Conservation (phyloP, 2,113 vertebrate genomes). For the Formicarius rufipectus region DNA sequence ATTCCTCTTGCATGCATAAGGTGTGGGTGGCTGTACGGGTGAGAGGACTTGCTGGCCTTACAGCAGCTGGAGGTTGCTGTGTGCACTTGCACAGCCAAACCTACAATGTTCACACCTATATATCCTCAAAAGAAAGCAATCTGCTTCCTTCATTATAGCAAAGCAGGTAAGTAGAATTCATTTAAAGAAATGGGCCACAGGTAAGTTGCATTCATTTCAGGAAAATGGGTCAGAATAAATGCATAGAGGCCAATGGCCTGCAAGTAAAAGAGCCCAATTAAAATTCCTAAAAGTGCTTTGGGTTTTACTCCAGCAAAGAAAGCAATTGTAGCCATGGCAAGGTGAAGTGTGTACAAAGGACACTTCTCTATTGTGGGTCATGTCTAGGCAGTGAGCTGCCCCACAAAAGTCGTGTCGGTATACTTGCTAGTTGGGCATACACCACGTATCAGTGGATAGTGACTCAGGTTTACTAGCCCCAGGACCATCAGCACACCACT, state of each 20-base stretch:
- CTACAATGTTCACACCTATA: background rate
- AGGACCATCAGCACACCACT: fast-evolving
- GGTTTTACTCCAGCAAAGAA: background rate
- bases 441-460: background rate
- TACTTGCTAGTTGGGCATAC: background rate
- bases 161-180: background rate
- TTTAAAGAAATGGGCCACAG: background rate
- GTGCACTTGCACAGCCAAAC: fast-evolving
- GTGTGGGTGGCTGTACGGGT: background rate
- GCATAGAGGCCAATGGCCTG: background rate
- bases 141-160: background rate
- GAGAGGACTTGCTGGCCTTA: background rate
- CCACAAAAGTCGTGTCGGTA: background rate
- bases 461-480: background rate
- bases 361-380: background rate
- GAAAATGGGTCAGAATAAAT: background rate
- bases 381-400: background rate
- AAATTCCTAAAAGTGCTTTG: background rate
- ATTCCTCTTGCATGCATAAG: fast-evolving
- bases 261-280: background rate
- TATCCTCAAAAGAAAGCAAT: background rate
- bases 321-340: background rate
- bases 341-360: background rate
- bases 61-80: background rate
- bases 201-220: background rate